Evolutionary conservation across 1,140 invertebrate genomes (phyloP).

Genomic region (Vanessa tameamea): DNA sequence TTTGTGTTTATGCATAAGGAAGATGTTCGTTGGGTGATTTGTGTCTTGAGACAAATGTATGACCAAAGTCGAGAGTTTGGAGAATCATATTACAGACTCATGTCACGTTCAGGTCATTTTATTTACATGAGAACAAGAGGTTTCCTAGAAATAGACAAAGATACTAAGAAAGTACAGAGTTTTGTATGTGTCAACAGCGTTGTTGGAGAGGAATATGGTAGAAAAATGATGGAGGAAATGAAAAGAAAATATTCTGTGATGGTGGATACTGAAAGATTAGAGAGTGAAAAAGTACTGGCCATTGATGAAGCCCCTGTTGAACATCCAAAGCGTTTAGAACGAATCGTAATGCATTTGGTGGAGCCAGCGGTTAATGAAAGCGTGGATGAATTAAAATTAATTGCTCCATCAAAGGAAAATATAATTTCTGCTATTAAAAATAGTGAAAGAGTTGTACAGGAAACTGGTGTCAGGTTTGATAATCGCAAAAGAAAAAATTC

Average conservation of each 20-base stretch:
- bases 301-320: constrained; percentile 82
- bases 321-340: constrained; percentile 84
- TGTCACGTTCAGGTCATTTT: constrained; percentile 88
- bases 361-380: constrained; percentile 80
- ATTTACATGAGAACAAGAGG: constrained; percentile 92
- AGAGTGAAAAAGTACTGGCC: constrained; percentile 47
- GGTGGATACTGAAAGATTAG: constrained; percentile 77
- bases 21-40: constrained; percentile 91
- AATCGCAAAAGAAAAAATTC: constrained; percentile 70
- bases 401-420: constrained; percentile 73
- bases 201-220: constrained; percentile 87
- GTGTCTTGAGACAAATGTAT: constrained; percentile 93
- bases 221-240: constrained; percentile 87
- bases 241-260: constrained; percentile 87
- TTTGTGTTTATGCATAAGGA: constrained; percentile 94
- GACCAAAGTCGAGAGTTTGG: constrained; percentile 88
- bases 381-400: constrained; percentile 57
- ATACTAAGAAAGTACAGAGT: constrained; percentile 88
- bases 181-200: constrained; percentile 93
- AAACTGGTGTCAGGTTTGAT: constrained; percentile 71
- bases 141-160: constrained; percentile 89
- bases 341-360: constrained; percentile 86
- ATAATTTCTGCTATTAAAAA: constrained; percentile 75
- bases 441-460: constrained; percentile 71
- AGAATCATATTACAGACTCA: constrained; percentile 90